Evolutionary conservation across 1,140 invertebrate genomes (phyloP).

Genomic region (Holotrichia oblita): DNA sequence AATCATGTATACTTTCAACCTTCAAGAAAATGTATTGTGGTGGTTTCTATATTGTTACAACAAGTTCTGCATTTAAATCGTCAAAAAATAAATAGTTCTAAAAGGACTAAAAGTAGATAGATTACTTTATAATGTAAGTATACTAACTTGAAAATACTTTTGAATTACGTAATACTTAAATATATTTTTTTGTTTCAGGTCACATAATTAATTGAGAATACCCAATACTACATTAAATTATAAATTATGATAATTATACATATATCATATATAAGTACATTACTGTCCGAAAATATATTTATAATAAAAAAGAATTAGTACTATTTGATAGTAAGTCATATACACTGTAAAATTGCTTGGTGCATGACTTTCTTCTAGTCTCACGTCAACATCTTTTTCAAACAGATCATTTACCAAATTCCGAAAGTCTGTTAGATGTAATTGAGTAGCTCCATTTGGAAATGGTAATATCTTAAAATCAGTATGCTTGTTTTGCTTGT

Average conservation of each 20-base stretch:
- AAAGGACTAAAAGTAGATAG: too few relatives aligned
- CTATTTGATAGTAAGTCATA: not conserved
- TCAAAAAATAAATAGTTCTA: too few relatives aligned
- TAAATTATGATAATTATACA: not conserved
- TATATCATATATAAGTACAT: too few relatives aligned
- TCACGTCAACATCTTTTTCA: not conserved
- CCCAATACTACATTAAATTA: not conserved
- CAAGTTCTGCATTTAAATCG: too few relatives aligned
- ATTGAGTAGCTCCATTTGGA: not conserved
- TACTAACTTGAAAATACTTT: too few relatives aligned
- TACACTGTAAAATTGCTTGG: not conserved
- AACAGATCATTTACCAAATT: slow-evolving; percentile 1
- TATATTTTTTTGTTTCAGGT: too few relatives aligned
- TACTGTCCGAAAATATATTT: not conserved
- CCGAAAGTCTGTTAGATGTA: not conserved
- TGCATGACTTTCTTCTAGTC: not conserved
- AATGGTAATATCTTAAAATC: slow-evolving; percentile 1
- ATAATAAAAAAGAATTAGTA: not conserved
- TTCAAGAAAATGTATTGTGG: too few relatives aligned
- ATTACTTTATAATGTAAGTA: too few relatives aligned
- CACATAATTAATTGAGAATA: too few relatives aligned
- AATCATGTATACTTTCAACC: too few relatives aligned
- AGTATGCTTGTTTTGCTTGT: not conserved
- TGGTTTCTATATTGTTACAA: too few relatives aligned
- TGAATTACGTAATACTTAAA: too few relatives aligned